Base-by-base conservation (phyloP, 2,113 vertebrate genomes). In the Callorhinus ursinus region DNA sequence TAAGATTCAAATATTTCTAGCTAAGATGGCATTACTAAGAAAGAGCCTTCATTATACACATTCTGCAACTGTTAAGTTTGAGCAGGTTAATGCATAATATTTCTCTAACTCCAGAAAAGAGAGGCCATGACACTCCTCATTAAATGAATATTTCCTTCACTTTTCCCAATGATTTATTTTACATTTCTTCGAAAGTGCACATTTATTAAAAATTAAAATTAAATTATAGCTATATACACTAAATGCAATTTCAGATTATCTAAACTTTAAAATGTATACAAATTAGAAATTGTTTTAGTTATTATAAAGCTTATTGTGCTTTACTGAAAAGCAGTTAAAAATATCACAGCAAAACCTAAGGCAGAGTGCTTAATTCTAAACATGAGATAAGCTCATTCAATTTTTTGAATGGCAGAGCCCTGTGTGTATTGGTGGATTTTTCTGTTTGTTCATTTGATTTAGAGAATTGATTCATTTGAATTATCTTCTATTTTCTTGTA, bases 1-100 rank as follows among this genome's bases (percentile, higher is more conserved):
- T 95, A 97, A 92, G 67, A 97, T 97, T 98, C 95, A 98, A 97
- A 98, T 94, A 31, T 98, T 98, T 98, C 95, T 87, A 95, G 88
- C 95, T 96, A 96, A 98, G 16, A 57, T 96, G 61, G n/a, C 53
- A 96, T 96, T 97, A 95, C 96, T 98, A 57, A 31, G 71, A 94
- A 94, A 96, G 76, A 96, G 96, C 97, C 95, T 90, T 92, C 79
- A 97, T 97, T 95, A 96, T 82, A 46, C 59, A 84, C 28, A n/a
- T 57, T 97, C 67, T 82, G 86, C 93, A 97, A 97, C 87, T 90
- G 69, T 67, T 96, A 97, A 96, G 18, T 95, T 97, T 12, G 36
- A 97, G 76, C 16, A 96, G 14, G 7, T 61, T 97, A 97, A 92
- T 83, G 77, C 1, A 97, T 4, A 85, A 51, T 93, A 90, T 94